phyloP scores from a whole-genome alignment of 2,888 invertebrate species.

The Andrena bicolor region DNA sequence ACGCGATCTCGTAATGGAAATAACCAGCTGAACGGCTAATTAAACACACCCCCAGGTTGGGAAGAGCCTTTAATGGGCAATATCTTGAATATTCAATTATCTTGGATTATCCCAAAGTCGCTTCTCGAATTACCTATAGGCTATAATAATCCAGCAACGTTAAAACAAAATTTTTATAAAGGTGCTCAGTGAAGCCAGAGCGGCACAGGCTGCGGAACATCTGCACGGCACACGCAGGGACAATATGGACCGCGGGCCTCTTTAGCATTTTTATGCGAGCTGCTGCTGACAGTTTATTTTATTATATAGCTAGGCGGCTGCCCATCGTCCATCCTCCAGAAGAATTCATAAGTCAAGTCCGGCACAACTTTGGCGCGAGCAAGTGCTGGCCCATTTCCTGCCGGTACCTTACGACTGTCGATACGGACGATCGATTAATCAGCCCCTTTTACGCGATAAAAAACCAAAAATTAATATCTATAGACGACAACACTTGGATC shows the following conservation, averaged over 20 bases:
- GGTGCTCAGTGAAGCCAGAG: neutral
- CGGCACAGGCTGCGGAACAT: slow-evolving; percentile 52
- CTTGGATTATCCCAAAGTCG: too few species aligned
- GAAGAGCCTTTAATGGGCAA: too few species aligned
- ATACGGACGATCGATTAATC: slow-evolving; percentile 45
- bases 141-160: too few species aligned
- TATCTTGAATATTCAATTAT: neutral
- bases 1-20: slow-evolving; percentile 11
- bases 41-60: neutral
- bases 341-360: slow-evolving; percentile 74
- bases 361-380: slow-evolving; percentile 35
- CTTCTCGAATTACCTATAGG: too few species aligned
- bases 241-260: slow-evolving; percentile 77
- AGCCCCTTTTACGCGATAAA: neutral
- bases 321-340: slow-evolving; percentile 76
- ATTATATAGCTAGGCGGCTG: slow-evolving; percentile 78
- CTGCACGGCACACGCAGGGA: slow-evolving; percentile 70
- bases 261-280: slow-evolving; percentile 85
- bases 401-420: slow-evolving; percentile 48
- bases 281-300: slow-evolving; percentile 85
- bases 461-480: slow-evolving; percentile 10
- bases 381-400: slow-evolving; percentile 41
- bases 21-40: slow-evolving; percentile 5
- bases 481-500: neutral
- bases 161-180: neutral